phyloP scores from a whole-genome alignment of 2,888 invertebrate species.

The Lucinisca nassula region DNA sequence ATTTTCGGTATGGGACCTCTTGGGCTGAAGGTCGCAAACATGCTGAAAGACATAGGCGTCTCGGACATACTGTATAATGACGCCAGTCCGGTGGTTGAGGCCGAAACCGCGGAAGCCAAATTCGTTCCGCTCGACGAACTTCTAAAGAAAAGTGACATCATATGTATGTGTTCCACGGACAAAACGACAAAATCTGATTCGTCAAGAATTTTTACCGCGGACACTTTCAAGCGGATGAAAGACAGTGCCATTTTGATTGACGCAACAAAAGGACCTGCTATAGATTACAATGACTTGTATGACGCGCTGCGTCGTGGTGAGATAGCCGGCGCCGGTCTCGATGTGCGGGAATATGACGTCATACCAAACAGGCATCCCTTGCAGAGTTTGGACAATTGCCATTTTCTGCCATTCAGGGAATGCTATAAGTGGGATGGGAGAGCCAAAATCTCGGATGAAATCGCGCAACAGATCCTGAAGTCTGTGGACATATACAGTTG shows the following conservation, averaged over 20 bases:
- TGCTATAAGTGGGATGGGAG: conserved; percentile 73
- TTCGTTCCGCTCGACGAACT: conserved; percentile 92
- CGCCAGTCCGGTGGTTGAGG: conserved; percentile 89
- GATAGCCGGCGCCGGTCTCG: conserved; percentile 95
- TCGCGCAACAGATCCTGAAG: conserved; percentile 51
- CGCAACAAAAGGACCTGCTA: conserved; percentile 91
- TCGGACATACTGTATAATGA: conserved; percentile 92
- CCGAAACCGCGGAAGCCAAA: conserved; percentile 90
- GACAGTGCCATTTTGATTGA: conserved; percentile 95
- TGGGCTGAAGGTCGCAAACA: conserved; percentile 92
- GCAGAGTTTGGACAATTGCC: conserved; percentile 93
- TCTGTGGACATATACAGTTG: too few species aligned
- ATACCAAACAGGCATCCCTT: conserved; percentile 94
- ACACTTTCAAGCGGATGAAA: conserved; percentile 95
- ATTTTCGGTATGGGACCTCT: conserved; percentile 85
- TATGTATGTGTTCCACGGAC: conserved; percentile 93
- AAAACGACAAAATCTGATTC: conserved; percentile 91
- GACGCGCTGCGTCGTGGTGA: conserved; percentile 92
- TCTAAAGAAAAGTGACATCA: conserved; percentile 93
- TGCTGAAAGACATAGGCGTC: conserved; percentile 93
- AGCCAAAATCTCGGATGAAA: conserved; percentile 51
- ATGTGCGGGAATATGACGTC: conserved; percentile 92
- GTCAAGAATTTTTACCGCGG: conserved; percentile 91
- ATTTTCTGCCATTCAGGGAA: conserved; percentile 91
- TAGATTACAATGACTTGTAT: conserved; percentile 93